phyloP scores from a whole-genome alignment of 1,140 invertebrate genomes.

The Arion vulgaris region DNA sequence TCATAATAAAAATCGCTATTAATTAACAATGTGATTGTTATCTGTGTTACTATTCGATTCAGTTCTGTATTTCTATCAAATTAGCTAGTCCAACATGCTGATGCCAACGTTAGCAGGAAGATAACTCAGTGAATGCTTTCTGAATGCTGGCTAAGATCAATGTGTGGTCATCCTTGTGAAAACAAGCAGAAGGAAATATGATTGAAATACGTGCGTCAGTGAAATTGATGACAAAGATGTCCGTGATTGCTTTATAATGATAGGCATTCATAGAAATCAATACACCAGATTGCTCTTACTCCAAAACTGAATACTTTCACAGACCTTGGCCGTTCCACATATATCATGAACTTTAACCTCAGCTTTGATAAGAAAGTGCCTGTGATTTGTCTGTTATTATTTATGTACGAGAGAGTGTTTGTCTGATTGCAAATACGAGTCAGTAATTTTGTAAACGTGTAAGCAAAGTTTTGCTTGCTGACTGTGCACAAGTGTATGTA shows the following conservation, averaged over 20 bases:
- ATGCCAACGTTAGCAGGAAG: neutral
- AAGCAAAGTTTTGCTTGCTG: neutral
- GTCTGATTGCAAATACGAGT: neutral
- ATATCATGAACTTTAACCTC: neutral
- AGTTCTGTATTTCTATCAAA: too few relatives aligned
- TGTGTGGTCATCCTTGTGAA: neutral
- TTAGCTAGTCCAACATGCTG: neutral
- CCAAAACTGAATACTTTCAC: neutral
- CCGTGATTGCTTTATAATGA: neutral
- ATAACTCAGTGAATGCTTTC: neutral
- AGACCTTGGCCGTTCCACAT: neutral
- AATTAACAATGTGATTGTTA: too few relatives aligned
- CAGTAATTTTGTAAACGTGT: neutral
- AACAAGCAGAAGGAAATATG: neutral
- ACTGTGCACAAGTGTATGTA: too few relatives aligned
- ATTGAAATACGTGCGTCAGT: neutral
- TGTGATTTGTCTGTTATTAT: neutral
- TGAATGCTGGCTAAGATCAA: neutral
- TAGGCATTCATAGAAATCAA: neutral
- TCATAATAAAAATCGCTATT: too few relatives aligned
- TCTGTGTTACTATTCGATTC: too few relatives aligned
- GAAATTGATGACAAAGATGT: slow-evolving; percentile 9
- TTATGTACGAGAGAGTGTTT: neutral
- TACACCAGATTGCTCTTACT: neutral
- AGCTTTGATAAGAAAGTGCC: neutral